A percentile compares a stretch with the other conserved stretches of the same genome.
These are phyloP conservation scores for Pipistrellus nathusii DNA, from an alignment of 2,797 vertebrate genomes.

Conservation along the genomic window DNA sequence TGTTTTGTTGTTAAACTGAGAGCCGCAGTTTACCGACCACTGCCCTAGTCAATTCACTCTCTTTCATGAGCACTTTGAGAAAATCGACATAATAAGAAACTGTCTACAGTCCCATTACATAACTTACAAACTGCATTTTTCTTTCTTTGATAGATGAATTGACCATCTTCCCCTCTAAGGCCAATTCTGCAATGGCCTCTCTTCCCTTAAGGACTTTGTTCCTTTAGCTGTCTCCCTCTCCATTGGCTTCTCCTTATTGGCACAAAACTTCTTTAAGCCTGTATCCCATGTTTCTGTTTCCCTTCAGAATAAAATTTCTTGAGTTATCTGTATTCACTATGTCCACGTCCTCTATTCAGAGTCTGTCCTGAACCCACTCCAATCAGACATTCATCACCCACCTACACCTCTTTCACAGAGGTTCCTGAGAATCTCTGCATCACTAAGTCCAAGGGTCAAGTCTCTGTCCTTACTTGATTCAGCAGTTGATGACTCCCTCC, in stretches of 20 bases:
- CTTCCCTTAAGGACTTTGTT: background rate
- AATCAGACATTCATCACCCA: background rate
- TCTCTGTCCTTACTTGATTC: background rate
- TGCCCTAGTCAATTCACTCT: background rate
- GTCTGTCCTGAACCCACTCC: background rate
- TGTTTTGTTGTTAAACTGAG: no score
- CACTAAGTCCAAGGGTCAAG: background rate
- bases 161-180: background rate
- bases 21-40: no score
- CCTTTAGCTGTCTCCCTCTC: background rate
- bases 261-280: background rate
- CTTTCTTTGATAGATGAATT: background rate
- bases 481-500: background rate
- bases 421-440: background rate
- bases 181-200: background rate
- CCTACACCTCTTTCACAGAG: background rate
- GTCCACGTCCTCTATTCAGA: background rate
- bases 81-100: background rate
- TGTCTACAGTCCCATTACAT: background rate
- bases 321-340: background rate
- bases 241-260: background rate
- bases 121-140: background rate
- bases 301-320: background rate
- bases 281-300: background rate
- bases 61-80: background rate